A percentile compares a stretch with the other conserved stretches of the same genome.
These are phyloP conservation scores for Stichopus horrens DNA, from an alignment of 53 echinoderm and acorn worm genomes.

Conservation along the genomic window DNA sequence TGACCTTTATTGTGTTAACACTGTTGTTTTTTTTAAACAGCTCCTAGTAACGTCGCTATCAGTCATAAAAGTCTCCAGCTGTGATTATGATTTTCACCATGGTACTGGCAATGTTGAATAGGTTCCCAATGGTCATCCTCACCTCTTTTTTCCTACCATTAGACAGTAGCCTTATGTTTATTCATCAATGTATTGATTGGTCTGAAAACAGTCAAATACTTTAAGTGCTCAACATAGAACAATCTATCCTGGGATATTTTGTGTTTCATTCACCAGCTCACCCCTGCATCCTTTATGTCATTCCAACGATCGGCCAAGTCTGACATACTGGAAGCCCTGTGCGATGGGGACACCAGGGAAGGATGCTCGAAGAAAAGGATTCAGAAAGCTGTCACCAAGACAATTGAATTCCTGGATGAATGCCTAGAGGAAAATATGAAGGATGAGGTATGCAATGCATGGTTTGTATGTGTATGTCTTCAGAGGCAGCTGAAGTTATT, in stretches of 20 bases:
- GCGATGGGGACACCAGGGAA: conserved; percentile 76
- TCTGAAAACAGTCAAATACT: not conserved
- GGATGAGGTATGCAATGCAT: conserved; percentile 52
- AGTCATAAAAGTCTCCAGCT: too few relatives aligned
- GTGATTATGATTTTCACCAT: too few relatives aligned
- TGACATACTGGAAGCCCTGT: conserved; percentile 70
- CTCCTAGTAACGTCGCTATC: too few relatives aligned
- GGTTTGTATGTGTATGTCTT: too few relatives aligned
- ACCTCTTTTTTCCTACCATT: too few relatives aligned
- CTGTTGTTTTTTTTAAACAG: too few relatives aligned
- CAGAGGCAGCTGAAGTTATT: too few relatives aligned
- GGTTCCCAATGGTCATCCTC: too few relatives aligned
- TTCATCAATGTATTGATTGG: too few relatives aligned
- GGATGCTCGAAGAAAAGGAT: conserved; percentile 68
- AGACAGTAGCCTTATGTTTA: too few relatives aligned
- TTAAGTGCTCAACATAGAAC: not conserved
- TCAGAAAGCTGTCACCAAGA: conserved; percentile 70
- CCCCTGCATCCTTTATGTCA: conserved; percentile 60
- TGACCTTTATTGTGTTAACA: too few relatives aligned
- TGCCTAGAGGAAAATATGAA: conserved; percentile 59
- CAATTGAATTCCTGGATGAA: conserved; percentile 67
- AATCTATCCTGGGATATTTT: not conserved
- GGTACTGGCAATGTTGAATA: too few relatives aligned
- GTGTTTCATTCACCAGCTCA: conserved; percentile 51
- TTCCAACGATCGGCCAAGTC: conserved; percentile 69